Percentiles rank a stretch among this genome's conserved stretches.
phyloP scores from a whole-genome alignment of 2,888 invertebrate species.

The Nudaria mundana region DNA sequence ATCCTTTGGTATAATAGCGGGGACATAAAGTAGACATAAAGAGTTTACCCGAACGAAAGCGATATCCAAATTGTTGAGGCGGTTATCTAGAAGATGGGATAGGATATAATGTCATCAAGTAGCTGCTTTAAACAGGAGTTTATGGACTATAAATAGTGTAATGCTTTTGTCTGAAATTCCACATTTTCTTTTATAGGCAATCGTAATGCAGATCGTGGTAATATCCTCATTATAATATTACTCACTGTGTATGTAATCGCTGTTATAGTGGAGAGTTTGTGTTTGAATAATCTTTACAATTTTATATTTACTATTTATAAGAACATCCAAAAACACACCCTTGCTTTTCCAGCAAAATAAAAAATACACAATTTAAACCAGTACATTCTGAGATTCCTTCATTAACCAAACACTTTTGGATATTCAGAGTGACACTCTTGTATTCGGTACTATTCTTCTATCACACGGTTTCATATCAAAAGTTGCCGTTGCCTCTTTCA shows the following conservation, averaged over 20 bases:
- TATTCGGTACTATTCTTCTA: slow-evolving; percentile 26
- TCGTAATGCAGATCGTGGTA: not conserved
- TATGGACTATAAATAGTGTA: slow-evolving; percentile 3
- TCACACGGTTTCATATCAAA: slow-evolving; percentile 29
- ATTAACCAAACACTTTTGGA: too few relatives aligned
- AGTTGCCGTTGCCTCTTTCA: slow-evolving; percentile 25
- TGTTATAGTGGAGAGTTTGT: too few relatives aligned
- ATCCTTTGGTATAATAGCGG: slow-evolving; percentile 3
- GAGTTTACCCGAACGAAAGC: slow-evolving; percentile 7
- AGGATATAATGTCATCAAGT: slow-evolving; percentile 2
- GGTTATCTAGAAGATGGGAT: slow-evolving; percentile 1
- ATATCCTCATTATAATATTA: not conserved
- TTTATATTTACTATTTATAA: slow-evolving; percentile 25
- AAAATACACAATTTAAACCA: too few relatives aligned
- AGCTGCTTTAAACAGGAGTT: slow-evolving; percentile 5
- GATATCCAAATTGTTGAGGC: slow-evolving; percentile 6
- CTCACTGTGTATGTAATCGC: too few relatives aligned
- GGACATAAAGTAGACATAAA: slow-evolving; percentile 14
- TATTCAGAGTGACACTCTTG: too few relatives aligned
- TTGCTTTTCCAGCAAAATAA: too few relatives aligned
- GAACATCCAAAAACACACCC: too few relatives aligned
- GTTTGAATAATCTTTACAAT: slow-evolving; percentile 16
- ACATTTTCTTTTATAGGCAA: not conserved
- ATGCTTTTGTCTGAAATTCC: not conserved
- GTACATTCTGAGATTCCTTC: too few relatives aligned